These are phyloP conservation scores for Euthynnus affinis DNA, from an alignment of 2,797 vertebrate species.

Conservation along the genomic window DNA sequence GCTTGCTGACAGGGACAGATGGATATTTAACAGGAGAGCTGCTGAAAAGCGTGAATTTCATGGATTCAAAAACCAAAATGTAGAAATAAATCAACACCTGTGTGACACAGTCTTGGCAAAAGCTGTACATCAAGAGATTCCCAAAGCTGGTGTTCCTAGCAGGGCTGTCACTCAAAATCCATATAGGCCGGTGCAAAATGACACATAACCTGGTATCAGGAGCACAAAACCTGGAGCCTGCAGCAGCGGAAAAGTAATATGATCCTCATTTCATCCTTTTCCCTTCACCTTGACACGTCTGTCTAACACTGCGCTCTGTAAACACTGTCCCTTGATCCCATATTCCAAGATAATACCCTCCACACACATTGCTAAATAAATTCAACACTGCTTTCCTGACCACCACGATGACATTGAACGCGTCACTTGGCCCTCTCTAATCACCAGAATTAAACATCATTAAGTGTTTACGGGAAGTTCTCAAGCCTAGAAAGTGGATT, in stretches of 20 bases:
- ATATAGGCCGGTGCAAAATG: constrained; percentile 2
- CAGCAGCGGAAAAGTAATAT: constrained; percentile 8
- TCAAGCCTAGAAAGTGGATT: not conserved
- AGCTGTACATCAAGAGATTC: constrained; percentile 6
- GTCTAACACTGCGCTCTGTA: not conserved
- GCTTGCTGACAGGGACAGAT: constrained; percentile 35
- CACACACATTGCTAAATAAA: not conserved
- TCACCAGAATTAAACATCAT: constrained; percentile 19
- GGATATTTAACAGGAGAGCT: constrained; percentile 16
- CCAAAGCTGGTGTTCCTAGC: not conserved
- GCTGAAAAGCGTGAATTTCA: constrained; percentile 26
- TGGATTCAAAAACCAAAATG: not conserved
- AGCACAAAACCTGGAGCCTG: constrained; percentile 3
- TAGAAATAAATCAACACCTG: constrained; percentile 31
- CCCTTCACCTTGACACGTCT: constrained; percentile 10
- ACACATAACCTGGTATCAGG: constrained; percentile 8
- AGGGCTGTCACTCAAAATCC: constrained; percentile 8
- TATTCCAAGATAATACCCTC: not conserved
- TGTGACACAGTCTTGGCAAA: constrained; percentile 4
- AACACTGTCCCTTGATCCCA: not conserved
- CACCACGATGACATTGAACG: not conserved
- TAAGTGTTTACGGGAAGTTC: constrained; percentile 20
- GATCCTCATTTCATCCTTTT: constrained; percentile 23
- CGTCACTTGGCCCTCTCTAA: not conserved
- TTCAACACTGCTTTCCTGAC: not conserved